phyloP scores from a whole-genome alignment of 2,888 invertebrate species.

The Phaedon cochleariae region DNA sequence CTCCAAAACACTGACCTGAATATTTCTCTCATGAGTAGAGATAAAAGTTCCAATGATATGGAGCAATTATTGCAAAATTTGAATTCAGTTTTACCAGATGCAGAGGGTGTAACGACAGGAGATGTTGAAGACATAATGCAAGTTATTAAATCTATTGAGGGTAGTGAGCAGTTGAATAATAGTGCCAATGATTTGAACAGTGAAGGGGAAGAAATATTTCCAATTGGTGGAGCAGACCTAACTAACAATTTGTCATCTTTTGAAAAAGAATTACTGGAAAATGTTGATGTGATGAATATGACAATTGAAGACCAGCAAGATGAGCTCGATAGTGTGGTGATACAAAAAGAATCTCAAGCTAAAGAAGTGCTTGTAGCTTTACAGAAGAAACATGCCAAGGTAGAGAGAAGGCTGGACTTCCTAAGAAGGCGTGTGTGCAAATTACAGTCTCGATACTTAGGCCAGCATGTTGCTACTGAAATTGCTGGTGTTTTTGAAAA shows the following conservation, averaged over 20 bases:
- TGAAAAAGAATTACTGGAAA: conserved; percentile 61
- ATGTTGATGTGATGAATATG: conserved; percentile 66
- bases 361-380: conserved; percentile 66
- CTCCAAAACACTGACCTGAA: conserved; percentile 67
- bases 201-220: conserved; percentile 54
- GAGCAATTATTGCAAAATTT: conserved; percentile 73
- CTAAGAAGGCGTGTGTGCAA: conserved; percentile 78
- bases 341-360: conserved; percentile 59
- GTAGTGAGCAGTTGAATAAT: conserved; percentile 59
- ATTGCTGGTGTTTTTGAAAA: conserved; percentile 79
- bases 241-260: conserved; percentile 53
- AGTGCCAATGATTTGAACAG: conserved; percentile 52
- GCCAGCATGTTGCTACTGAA: conserved; percentile 82
- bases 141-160: conserved; percentile 79
- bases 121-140: conserved; percentile 77
- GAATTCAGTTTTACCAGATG: conserved; percentile 53
- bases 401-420: conserved; percentile 77
- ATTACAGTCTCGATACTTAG: conserved; percentile 77
- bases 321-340: conserved; percentile 61
- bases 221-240: conserved; percentile 54
- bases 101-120: conserved; percentile 57
- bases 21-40: conserved; percentile 60
- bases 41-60: conserved; percentile 62
- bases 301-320: conserved; percentile 60
- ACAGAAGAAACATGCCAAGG: conserved; percentile 67